These are phyloP conservation scores for Styela clava DNA, from an alignment of 23 tunicate species.

Conservation along the genomic window DNA sequence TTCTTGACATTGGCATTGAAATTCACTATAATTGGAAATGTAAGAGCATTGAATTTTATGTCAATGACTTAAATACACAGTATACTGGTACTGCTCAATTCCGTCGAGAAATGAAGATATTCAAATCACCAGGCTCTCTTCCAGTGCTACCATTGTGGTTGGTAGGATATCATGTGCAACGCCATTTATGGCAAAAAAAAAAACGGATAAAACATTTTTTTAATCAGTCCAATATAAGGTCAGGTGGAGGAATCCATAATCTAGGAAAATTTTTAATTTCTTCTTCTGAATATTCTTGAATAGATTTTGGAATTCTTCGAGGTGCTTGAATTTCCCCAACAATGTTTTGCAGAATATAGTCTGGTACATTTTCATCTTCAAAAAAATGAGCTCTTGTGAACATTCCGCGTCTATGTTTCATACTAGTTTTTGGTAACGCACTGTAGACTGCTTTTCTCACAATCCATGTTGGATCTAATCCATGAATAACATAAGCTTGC, in stretches of 20 bases:
- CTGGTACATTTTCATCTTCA: slow-evolving; percentile 83
- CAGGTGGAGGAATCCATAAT: slow-evolving; percentile 32
- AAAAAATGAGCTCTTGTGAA: slow-evolving; percentile 53
- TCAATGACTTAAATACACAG: too few relatives aligned
- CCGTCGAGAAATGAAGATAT: too few relatives aligned
- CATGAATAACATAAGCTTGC: slow-evolving; percentile 66
- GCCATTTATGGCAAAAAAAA: too few relatives aligned
- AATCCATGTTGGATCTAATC: slow-evolving; percentile 85
- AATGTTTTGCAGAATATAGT: slow-evolving; percentile 61
- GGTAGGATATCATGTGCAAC: too few relatives aligned
- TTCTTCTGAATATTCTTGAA: slow-evolving; percentile 61
- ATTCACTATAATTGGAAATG: too few relatives aligned
- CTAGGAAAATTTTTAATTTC: slow-evolving; percentile 58
- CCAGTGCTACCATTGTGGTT: too few relatives aligned
- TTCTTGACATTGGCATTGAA: too few relatives aligned
- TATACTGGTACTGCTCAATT: too few relatives aligned
- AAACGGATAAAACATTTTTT: too few relatives aligned
- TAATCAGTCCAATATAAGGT: too few relatives aligned
- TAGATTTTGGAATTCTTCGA: slow-evolving; percentile 50
- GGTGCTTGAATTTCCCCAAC: slow-evolving; percentile 34
- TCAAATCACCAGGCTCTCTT: too few relatives aligned
- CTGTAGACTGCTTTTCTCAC: slow-evolving; percentile 44
- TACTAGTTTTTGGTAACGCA: slow-evolving; percentile 29
- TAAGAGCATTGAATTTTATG: too few relatives aligned
- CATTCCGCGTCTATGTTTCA: slow-evolving; percentile 29